A percentile compares a stretch with the other conserved stretches of the same genome.
phyloP scores from a whole-genome alignment of 2,888 invertebrate genomes.

The Apantesis nais region DNA sequence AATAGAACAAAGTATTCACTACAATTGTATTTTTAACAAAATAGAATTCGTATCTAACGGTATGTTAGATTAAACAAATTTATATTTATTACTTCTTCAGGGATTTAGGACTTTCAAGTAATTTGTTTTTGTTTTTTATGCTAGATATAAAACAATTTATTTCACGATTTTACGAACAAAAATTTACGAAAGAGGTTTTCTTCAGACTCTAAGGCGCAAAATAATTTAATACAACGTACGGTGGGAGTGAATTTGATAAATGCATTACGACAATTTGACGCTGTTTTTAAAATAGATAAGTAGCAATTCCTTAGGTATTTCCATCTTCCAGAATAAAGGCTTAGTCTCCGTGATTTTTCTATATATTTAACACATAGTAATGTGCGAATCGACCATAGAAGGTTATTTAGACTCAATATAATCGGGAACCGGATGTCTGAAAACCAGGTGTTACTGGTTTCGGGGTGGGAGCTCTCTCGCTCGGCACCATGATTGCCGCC shows the following conservation, averaged over 20 bases:
- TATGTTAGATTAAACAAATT: not conserved
- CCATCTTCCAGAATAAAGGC: no score
- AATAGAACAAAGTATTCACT: slow-evolving; percentile 22
- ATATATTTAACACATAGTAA: no score
- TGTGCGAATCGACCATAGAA: no score
- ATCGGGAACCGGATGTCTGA: no score
- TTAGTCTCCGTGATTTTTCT: no score
- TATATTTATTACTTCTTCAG: not conserved
- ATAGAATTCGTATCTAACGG: not conserved
- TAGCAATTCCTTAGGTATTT: no score
- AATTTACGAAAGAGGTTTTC: not conserved
- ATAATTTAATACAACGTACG: not conserved
- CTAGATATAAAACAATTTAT: not conserved
- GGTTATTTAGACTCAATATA: no score
- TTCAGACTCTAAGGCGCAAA: not conserved
- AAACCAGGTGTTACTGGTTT: no score
- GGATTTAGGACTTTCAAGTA: not conserved
- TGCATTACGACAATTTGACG: not conserved
- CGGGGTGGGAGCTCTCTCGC: no score
- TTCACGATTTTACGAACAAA: not conserved
- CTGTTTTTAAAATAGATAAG: no score
- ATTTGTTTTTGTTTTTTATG: not conserved
- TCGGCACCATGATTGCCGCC: no score
- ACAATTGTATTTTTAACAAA: slow-evolving; percentile 3
- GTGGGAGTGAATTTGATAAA: not conserved